Percentiles rank a stretch among this genome's conserved stretches.
Conservation (phyloP, 2,797 vertebrate species). For the Argentina silus region DNA sequence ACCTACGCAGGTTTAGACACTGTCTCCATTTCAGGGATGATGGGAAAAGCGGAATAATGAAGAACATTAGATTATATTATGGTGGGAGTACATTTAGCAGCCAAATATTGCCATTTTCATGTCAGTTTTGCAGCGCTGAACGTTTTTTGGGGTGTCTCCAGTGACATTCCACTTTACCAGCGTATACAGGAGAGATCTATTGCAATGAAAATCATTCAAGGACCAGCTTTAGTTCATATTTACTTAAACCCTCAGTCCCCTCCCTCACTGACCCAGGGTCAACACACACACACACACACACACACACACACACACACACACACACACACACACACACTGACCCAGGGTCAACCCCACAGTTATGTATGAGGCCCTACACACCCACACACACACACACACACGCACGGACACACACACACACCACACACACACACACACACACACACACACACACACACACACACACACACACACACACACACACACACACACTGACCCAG, state of each 20-base stretch:
- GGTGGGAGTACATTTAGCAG: too few species aligned
- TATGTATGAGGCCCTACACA: not conserved
- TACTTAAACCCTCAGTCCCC: not conserved
- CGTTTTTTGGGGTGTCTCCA: too few species aligned
- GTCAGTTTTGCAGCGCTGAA: too few species aligned
- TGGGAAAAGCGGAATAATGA: too few species aligned
- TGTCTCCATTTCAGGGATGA: too few species aligned
- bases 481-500: conserved; percentile 23
- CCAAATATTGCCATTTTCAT: too few species aligned
- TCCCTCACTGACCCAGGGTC: not conserved
- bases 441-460: too few species aligned
- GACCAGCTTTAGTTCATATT: not conserved
- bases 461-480: not conserved
- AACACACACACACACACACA: not conserved
- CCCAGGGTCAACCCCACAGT: conserved; percentile 6
- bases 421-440: not conserved
- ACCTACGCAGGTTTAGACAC: too few species aligned
- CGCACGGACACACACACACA: not conserved
- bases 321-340: conserved; percentile 6
- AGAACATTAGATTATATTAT: too few species aligned
- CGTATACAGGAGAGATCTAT: not conserved
- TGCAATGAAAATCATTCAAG: not conserved
- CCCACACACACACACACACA: too few species aligned
- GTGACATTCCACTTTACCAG: too few species aligned
- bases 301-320: not conserved